Base-by-base conservation (phyloP, 2,797 vertebrate genomes). In the Sebastes steindachneri region DNA sequence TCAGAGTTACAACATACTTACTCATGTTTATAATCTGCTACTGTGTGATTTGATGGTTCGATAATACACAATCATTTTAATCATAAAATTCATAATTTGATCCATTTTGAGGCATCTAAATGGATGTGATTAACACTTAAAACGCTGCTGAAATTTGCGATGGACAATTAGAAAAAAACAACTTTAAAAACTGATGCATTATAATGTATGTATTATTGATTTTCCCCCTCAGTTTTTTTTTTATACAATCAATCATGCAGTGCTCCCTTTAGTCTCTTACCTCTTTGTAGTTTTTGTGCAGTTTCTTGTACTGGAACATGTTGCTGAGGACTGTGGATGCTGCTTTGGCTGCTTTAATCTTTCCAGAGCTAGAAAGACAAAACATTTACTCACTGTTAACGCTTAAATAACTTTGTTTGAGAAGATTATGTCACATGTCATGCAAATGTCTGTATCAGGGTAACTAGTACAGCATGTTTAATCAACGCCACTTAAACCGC, bases 281-380 rank as follows among this genome's bases (percentile, higher is more conserved):
- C 87, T 73, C 68, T 88, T 92, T 96, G 93, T 97, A 99, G 29
- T 96, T 90, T 64, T 89, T 97, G 91, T 98, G 97, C 66, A 99
- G 96, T 89, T 98, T 99, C 94, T 90, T 97, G 95, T 99, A 99
- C 77, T 98, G 97, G 96, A 96, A 99, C 96, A 99, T 97, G 93
- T 99, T 99, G 91, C 86, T 92, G 84, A 99, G 91, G 71, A 99
- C 98, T 26, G 97, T 99, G 64, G 95, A 84, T 0, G 98, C 97
- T 0, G 98, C 97, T 65, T 95, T 94, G 68, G 96, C 91, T 35
- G 96, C 95, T 92, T 97, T 98, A 60, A 93, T 74, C 0, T 89
- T 96, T 23, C 77, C 92, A 0, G 94, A 4, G 73, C 98, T 99
- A 60, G 12, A 80, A 82, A 75, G 35, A 88, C 60, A 28, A 55